Percentiles rank a stretch among this genome's conserved stretches.
Evolutionary conservation across 2,113 vertebrate species (phyloP).

Genomic region (Thamnaconus septentrionalis): DNA sequence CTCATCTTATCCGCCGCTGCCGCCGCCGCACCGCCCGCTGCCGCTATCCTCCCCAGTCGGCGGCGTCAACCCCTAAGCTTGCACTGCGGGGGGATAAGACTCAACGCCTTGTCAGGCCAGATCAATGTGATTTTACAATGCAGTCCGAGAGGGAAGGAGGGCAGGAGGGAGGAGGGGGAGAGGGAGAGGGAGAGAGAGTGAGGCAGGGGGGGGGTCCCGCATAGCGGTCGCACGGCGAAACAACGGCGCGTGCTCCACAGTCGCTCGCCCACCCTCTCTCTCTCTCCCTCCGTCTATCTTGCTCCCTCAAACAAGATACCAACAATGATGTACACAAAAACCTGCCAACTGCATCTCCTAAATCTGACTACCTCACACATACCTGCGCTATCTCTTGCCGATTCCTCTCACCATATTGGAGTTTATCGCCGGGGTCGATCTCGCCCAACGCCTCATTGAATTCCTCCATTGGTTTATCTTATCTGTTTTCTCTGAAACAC

Average conservation of each 20-base stretch:
- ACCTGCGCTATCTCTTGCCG: constrained; percentile 52
- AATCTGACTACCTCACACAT: constrained; percentile 68
- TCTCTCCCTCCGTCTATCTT: constrained; percentile 21
- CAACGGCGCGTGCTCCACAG: constrained; percentile 47
- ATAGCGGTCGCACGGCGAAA: constrained; percentile 31
- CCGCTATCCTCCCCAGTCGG: constrained; percentile 72
- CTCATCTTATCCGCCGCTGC: constrained; percentile 73
- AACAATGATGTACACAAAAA: constrained; percentile 67
- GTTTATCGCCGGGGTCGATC: constrained; percentile 63
- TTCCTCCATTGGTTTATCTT: constrained; percentile 67
- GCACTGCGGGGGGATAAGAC: constrained; percentile 73
- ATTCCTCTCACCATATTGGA: constrained; percentile 44
- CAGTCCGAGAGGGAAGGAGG: constrained; percentile 63
- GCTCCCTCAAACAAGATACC: constrained; percentile 51
- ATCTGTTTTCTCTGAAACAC: constrained; percentile 72
- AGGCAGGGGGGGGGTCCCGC: no score
- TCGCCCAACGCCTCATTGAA: constrained; percentile 65
- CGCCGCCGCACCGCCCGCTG: constrained; percentile 14
- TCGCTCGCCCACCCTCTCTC: constrained; percentile 33
- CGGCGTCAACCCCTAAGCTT: constrained; percentile 75
- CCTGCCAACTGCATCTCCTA: constrained; percentile 61
- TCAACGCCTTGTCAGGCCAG: constrained; percentile 81
- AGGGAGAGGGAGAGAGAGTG: no score
- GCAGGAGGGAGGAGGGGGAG: constrained; percentile 26
- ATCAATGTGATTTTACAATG: constrained; percentile 79